A percentile compares a stretch with the other conserved stretches of the same genome.
phyloP scores from a whole-genome alignment of 35 echinoderm and acorn worm species.

The Apostichopus japonicus region DNA sequence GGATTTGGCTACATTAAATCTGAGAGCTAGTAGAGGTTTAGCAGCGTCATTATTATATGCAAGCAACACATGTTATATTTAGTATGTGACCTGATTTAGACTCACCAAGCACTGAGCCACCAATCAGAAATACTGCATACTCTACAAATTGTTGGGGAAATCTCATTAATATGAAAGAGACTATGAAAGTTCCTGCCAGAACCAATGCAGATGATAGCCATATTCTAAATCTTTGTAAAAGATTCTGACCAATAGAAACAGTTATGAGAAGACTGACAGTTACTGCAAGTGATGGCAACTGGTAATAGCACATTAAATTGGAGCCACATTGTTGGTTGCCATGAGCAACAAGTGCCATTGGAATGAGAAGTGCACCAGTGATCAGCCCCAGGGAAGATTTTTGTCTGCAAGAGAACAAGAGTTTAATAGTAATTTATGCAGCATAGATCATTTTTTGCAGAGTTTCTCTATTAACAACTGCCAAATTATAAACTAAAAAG shows the following conservation, averaged over 20 bases:
- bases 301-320: neutral
- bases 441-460: neutral
- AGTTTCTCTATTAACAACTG: neutral
- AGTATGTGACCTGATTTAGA: neutral
- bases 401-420: slow-evolving; percentile 18
- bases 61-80: neutral
- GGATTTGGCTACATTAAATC: neutral
- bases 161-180: neutral
- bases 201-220: neutral
- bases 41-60: too few species aligned
- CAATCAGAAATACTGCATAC: neutral
- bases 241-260: neutral
- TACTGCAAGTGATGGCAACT: neutral
- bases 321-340: neutral
- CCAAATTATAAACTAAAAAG: neutral
- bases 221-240: neutral
- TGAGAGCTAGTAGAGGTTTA: neutral
- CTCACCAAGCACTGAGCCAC: slow-evolving; percentile 19
- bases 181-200: neutral
- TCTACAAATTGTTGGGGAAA: neutral
- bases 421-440: neutral
- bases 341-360: slow-evolving; percentile 49
- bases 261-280: neutral
- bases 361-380: slow-evolving; percentile 26
- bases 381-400: slow-evolving; percentile 40